Evolutionary conservation across 1,140 invertebrate genomes (phyloP).

Genomic region (Drosophila repleta): DNA sequence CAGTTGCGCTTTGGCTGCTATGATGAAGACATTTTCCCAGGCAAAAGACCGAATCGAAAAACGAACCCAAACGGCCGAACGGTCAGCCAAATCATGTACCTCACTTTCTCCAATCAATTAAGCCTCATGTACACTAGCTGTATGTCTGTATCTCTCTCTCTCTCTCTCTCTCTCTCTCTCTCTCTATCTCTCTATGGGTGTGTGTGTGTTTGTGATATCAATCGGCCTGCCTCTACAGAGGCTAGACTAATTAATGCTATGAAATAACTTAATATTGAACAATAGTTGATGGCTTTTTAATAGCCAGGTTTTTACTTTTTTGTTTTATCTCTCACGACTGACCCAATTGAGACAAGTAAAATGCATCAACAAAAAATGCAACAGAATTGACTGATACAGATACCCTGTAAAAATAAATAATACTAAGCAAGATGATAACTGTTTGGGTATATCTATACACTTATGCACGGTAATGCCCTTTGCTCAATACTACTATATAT

Average conservation of each 20-base stretch:
- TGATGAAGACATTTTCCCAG: slow-evolving; percentile 74
- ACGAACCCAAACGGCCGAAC: slow-evolving; percentile 5
- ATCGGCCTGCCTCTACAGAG: slow-evolving; percentile 62
- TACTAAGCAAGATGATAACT: neutral
- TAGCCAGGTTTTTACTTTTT: slow-evolving; percentile 54
- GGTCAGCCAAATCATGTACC: slow-evolving; percentile 50
- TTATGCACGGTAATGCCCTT: no score
- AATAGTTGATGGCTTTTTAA: slow-evolving; percentile 77
- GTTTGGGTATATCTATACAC: no score
- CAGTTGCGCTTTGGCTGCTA: slow-evolving; percentile 33
- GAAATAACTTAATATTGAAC: slow-evolving; percentile 80
- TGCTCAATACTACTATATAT: no score
- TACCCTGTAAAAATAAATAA: slow-evolving; percentile 12
- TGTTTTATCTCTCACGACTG: slow-evolving; percentile 48
- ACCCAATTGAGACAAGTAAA: slow-evolving; percentile 57
- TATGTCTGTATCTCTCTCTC: slow-evolving; percentile 25
- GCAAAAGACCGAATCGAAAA: slow-evolving; percentile 11
- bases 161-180: slow-evolving; percentile 25
- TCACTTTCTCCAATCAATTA: slow-evolving; percentile 80
- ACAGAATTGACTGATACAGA: neutral
- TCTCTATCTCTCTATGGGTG: slow-evolving; percentile 13
- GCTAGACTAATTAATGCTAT: slow-evolving; percentile 68
- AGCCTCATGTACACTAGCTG: slow-evolving; percentile 48
- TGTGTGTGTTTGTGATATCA: slow-evolving; percentile 49
- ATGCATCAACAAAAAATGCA: slow-evolving; percentile 7